Percentiles rank a stretch among this genome's conserved stretches.
Conservation (phyloP, 2,888 invertebrate genomes). For the Drosophila setosimentum region DNA sequence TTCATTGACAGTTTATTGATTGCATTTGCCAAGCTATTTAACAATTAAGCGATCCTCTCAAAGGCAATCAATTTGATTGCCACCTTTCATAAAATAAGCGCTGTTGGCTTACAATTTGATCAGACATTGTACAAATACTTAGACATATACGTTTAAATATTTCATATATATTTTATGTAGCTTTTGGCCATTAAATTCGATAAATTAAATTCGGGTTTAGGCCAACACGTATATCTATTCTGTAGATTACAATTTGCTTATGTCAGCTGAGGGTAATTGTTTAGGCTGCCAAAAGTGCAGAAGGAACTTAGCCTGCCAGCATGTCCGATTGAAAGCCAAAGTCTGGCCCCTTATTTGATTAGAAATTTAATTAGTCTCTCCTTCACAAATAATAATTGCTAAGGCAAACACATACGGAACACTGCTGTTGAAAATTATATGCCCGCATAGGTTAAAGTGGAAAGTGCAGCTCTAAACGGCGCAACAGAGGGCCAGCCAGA, state of each 20-base stretch:
- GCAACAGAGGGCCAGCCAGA: slow-evolving; percentile 20
- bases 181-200: not conserved
- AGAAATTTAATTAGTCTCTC: slow-evolving; percentile 69
- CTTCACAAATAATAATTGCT: slow-evolving; percentile 67
- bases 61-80: slow-evolving; percentile 7
- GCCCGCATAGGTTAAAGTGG: slow-evolving; percentile 15
- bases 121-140: not conserved
- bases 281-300: slow-evolving; percentile 29
- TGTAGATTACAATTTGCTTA: not conserved
- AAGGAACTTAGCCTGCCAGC: slow-evolving; percentile 3
- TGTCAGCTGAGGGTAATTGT: slow-evolving; percentile 16
- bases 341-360: slow-evolving; percentile 65
- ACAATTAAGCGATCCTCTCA: slow-evolving; percentile 24
- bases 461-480: slow-evolving; percentile 37
- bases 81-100: not conserved
- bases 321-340: slow-evolving; percentile 8
- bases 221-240: not conserved
- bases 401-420: slow-evolving; percentile 21
- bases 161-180: not conserved
- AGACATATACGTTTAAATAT: not conserved
- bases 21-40: slow-evolving; percentile 23
- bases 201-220: not conserved
- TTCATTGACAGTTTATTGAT: slow-evolving; percentile 32
- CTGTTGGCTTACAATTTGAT: not conserved
- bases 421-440: slow-evolving; percentile 2